Evolutionary conservation across 2,113 vertebrate species (phyloP).

Genomic region (Rhombomys opimus): DNA sequence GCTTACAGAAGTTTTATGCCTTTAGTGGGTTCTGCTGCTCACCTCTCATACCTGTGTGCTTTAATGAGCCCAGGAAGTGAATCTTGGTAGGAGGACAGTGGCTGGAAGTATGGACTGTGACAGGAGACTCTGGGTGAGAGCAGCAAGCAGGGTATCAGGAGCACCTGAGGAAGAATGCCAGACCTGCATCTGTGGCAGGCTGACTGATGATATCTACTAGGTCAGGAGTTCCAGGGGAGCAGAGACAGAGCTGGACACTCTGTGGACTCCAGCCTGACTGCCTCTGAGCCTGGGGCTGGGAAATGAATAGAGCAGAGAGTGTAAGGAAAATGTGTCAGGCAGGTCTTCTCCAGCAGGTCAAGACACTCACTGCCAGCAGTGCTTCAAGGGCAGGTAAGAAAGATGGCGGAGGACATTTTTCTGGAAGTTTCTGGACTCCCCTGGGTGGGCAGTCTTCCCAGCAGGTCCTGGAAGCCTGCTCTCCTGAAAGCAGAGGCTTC

Average conservation of each 20-base stretch:
- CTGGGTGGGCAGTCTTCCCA: accelerated
- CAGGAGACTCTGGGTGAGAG: accelerated
- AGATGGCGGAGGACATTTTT: not conserved
- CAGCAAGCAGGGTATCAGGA: accelerated
- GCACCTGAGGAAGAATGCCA: not conserved
- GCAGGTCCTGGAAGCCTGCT: accelerated
- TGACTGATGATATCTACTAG: accelerated
- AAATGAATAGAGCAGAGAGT: not conserved
- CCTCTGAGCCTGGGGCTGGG: accelerated
- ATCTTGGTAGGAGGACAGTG: not conserved
- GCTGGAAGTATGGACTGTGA: accelerated
- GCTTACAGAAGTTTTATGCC: not conserved
- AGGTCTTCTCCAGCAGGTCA: not conserved
- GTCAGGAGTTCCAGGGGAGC: accelerated
- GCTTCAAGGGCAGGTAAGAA: not conserved
- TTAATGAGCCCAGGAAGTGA: not conserved
- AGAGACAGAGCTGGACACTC: accelerated
- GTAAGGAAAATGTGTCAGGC: not conserved
- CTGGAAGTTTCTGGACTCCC: not conserved
- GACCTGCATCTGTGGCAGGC: accelerated
- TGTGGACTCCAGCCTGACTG: no score
- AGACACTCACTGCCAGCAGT: no score
- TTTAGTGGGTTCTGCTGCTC: not conserved
- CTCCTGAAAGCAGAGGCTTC: accelerated
- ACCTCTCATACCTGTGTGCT: accelerated